Evolutionary conservation across 2,113 vertebrate species (phyloP).

Genomic region (Falco punctatus): DNA sequence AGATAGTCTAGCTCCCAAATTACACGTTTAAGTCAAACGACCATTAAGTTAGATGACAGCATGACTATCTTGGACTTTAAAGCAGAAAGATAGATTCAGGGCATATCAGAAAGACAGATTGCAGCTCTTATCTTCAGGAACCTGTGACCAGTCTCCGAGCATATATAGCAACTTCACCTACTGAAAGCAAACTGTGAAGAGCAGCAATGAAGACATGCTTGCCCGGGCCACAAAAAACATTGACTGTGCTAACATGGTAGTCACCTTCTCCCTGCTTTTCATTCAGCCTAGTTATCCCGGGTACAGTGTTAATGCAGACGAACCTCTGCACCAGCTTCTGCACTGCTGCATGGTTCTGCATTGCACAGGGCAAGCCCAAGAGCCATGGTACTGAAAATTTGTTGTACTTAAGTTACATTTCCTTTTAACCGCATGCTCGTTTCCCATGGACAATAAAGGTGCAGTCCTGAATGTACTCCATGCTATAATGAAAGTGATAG

Average conservation of each 20-base stretch:
- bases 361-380: not conserved
- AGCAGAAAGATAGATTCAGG: not conserved
- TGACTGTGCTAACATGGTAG: not conserved
- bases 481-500: not conserved
- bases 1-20: not conserved
- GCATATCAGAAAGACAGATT: not conserved
- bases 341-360: accelerated
- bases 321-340: not conserved
- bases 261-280: not conserved
- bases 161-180: not conserved
- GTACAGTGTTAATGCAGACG: not conserved
- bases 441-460: not conserved
- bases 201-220: not conserved
- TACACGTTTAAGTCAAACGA: not conserved
- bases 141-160: not conserved
- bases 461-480: not conserved
- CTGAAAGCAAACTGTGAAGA: not conserved
- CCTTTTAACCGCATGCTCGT: not conserved
- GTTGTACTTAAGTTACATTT: not conserved
- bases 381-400: not conserved
- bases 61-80: not conserved
- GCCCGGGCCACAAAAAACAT: not conserved
- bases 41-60: not conserved
- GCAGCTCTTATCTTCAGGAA: not conserved
- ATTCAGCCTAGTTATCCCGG: not conserved